Evolutionary conservation across 1,140 invertebrate species (phyloP), one percentile per base, ranked within the genome.

Genomic region (Danaus melanippus): DNA sequence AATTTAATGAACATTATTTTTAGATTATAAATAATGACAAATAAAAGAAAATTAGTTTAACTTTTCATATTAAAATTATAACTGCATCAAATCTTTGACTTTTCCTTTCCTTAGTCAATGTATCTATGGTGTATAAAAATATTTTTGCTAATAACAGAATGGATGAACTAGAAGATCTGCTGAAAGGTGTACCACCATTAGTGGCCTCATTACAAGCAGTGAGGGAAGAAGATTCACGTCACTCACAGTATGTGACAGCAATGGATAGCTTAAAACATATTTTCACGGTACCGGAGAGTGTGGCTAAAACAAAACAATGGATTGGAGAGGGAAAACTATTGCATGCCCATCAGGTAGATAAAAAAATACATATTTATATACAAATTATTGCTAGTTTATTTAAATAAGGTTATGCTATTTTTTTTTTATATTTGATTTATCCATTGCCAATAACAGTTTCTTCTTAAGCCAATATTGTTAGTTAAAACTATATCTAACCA

Each of bases 251-350:
- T 82, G 96, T 96, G 0, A 98, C 97, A 9, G 97, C 98, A 1
- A 97, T 97, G 89, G 97, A 99, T 75, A 99, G 99, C 83, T 87
- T 99, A 6, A 99, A 98, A 78, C 97, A 99, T 74, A 98, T 99
- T 56, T 98, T 99, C 69, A 98, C 96, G 46, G 97, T 99, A 0
- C 97, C 96, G 9, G 96, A 98, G 75, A 98, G 95, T 87, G 95
- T 99, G 1, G 93, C 95, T 53, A 97, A 96, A 86, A 98, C 97
- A 0, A 94, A 97, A 70, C 92, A 95, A 50, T 94, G 95, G 88
- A 99, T 99, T 58, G 93, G 93, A 62, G 97, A 99, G 66, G 97
- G 97, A 49, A 98, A 99, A 85, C 86, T 99, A 9, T 82, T 99
- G 0, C 93, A 97, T 83, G 97, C 98, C 9, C 97, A 99, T 88